Base-by-base conservation (phyloP, 2,888 invertebrate species). In the Germaria angustata region DNA sequence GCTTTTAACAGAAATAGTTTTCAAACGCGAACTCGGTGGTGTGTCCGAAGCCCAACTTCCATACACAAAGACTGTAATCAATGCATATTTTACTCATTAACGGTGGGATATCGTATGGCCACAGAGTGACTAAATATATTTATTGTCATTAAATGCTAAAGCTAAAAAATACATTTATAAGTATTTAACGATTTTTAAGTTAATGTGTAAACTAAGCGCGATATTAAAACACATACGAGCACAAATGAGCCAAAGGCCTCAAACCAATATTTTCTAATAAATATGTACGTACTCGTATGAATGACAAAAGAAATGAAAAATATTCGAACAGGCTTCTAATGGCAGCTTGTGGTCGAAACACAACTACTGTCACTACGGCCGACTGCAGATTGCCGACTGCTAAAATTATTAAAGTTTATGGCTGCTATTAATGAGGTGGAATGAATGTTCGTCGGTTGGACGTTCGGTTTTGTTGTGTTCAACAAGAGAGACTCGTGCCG, bases 131-230 rank as follows among this genome's bases (percentile, higher is more conserved):
- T 73, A 73, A 68, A 73, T 63, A 46, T 53, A 73, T 80, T 80
- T 73, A 80, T 73, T 80, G 80, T 80, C 68, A 68, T 80, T 73
- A 80, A 73, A 66, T 28, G 36, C 20, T n/a, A 65, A 65, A 46
- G 17, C 11, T 7, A 28, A 17, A 75, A 76, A 57, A 65, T 44
- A 32, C 20, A 6, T 49, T 2, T 51, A 22, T 28, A 61, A 11
- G 20, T 63, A 46, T 49, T n/a, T 36, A 73, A 73, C 53, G 63
- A 63, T 73, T 73, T 44, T 8, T 15, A 13, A 68, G 13, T 51
- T 24, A 39, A 65, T 65, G 63, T 63, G 63, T 63, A 36, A 57
- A 57, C 46, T 65, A 49, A 34, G 22, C 44, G 20, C 32, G 46
- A 34, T 46, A 59, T 57, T 34, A 32, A 71, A 57, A 49, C 17